Base-by-base conservation (phyloP, 2,797 vertebrate genomes). In the Podargus strigoides region DNA sequence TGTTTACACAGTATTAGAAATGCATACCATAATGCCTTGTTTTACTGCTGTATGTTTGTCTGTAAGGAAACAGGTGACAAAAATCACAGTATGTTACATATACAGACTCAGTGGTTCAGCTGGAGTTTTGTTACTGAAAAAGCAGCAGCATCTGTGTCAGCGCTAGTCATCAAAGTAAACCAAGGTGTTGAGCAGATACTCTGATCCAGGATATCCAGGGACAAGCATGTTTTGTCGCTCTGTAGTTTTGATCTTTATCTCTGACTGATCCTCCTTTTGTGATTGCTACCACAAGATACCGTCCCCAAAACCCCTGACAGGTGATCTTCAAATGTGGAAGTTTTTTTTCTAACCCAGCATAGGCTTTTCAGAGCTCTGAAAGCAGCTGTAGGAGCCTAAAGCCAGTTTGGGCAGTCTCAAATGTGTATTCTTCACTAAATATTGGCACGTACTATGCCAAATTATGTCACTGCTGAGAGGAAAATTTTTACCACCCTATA, bases 191-290 rank as follows among this genome's bases (percentile, higher is more conserved):
- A 95, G 52, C 88, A 93, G 58, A 93, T 83, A 94, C 94, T 95
- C 84, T 94, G 87, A 96, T 96, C 80, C 83, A 66, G 74, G 75
- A 90, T 93, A 96, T 91, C 85, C 55, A 95, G 95, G 93, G 94
- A 96, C 85, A 92, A 97, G 89, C 37, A 81, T 59, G 59, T 78
- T 93, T 87, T 93, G 81, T 94, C 14, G 4, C 90, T 93, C 85
- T 90, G 52, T 44, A 53, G 93, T 96, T 97, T 95, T 95, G 93
- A 94, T 97, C 94, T 97, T 96, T 92, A 95, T 94, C 95, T 91
- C 90, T 66, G 89, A 94, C 74, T 90, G 97, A 95, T 95, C 92
- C 50, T 94, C 81, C 82, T 96, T 90, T 92, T 95, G 44, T 96
- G 91, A 95, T 28, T 95, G 85, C 86, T 90, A 90, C 88, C 76